Base-by-base conservation (phyloP, 2,797 vertebrate species). In the Gobio occitaniae region DNA sequence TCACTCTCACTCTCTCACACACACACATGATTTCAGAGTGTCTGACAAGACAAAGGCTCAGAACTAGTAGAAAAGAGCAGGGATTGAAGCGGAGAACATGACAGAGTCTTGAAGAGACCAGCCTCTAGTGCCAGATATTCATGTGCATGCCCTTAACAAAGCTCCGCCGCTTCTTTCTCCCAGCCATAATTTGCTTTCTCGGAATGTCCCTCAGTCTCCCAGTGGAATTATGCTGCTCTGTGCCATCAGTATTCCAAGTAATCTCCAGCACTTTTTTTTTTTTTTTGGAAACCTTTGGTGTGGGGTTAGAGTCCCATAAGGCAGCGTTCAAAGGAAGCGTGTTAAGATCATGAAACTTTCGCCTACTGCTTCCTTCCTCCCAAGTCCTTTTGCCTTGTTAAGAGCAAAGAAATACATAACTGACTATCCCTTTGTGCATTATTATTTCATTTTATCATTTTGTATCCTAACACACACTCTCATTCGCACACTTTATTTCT, bases 181-280 rank as follows among this genome's bases (percentile, higher is more conserved):
- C 78, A 84, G 86, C 75, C 88, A 91, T 94, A 89, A 94, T 94
- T 95, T 93, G 91, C 92, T 94, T 91, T 91, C 93, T 92, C 88
- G 12, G 90, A 92, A 93, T 92, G 92, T 93, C 92, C 92, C 89
- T 87, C 86, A 77, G 89, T 91, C 86, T 93, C 93, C 92, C 92
- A 54, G 85, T 85, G 94, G 95, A 94, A 94, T 93, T 93, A 91
- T 89, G 91, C 92, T 93, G 92, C 69, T 88, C 92, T 91, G 93
- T 89, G 86, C 90, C 94, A 95, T 95, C 93, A 93, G 94, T 95
- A 94, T 95, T 94, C 94, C 48, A 90, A 94, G 92, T 94, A 93
- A 95, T 95, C 95, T 94, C 93, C 93, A 92, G 89, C 89, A 91
- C 92, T 90, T 88, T 92, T 88, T 88, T 91, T 82, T 80, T 79